These are phyloP conservation scores for Ferrisia virgata DNA, from an alignment of 2,888 invertebrate genomes.

Conservation along the genomic window DNA sequence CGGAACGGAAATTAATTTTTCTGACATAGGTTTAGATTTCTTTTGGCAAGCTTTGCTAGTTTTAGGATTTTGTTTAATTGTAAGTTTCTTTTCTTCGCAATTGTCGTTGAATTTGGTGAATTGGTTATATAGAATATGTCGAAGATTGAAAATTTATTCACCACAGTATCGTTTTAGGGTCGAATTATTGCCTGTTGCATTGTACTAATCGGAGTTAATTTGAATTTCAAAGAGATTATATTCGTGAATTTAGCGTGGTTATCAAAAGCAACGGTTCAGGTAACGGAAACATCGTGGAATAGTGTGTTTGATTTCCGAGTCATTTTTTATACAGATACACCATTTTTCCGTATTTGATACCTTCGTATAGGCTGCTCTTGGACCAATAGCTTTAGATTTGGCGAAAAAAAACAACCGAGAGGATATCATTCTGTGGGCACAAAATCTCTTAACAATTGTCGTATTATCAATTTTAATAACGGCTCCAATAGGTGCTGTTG, in stretches of 20 bases:
- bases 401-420: constrained; percentile 54
- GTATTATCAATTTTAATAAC: constrained; percentile 55
- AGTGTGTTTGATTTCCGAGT: no score
- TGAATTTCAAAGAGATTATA: constrained; percentile 64
- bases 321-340: not conserved
- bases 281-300: constrained; percentile 51
- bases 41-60: constrained; percentile 7
- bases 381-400: constrained; percentile 71
- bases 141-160: not conserved
- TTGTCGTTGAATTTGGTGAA: not conserved
- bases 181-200: constrained; percentile 56
- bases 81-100: constrained; percentile 49
- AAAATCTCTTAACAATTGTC: constrained; percentile 53
- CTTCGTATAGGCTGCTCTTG: constrained; percentile 68
- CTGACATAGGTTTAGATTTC: constrained; percentile 54
- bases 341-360: no score
- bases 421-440: constrained; percentile 48
- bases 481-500: constrained; percentile 54
- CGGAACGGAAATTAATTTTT: constrained; percentile 64
- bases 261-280: constrained; percentile 78
- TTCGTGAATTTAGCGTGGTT: constrained; percentile 72
- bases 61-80: constrained; percentile 54
- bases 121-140: no score
- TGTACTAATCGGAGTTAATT: constrained; percentile 57
- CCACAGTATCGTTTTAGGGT: constrained; percentile 55